Conservation (phyloP, 2,113 vertebrate genomes). For the Dasyurus viverrinus region DNA sequence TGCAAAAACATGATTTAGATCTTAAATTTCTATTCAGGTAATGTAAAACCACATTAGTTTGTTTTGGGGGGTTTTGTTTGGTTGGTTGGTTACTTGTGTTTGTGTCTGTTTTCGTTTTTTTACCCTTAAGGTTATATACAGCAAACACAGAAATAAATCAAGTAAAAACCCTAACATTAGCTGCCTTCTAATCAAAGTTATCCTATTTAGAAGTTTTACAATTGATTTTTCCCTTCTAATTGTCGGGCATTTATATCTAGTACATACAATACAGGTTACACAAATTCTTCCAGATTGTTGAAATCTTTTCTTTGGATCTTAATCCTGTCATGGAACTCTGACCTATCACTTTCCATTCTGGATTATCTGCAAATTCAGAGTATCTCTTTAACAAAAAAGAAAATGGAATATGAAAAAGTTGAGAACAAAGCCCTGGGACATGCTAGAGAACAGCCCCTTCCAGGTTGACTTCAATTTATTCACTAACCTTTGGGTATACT, state of each 20-base stretch:
- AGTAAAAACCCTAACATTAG: background rate
- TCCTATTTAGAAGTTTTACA: background rate
- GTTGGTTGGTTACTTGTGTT: background rate
- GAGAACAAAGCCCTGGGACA: background rate
- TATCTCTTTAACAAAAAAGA: background rate
- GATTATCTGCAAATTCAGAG: background rate
- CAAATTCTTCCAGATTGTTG: background rate
- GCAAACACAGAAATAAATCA: background rate
- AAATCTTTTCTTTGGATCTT: background rate
- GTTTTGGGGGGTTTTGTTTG: too few relatives aligned
- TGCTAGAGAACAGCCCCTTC: background rate
- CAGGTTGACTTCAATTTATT: background rate
- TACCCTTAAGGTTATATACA: background rate
- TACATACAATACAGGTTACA: background rate
- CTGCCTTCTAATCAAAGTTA: background rate
- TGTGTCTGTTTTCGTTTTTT: too few relatives aligned
- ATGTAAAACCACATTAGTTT: background rate
- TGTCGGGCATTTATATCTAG: background rate
- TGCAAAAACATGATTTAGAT: background rate
- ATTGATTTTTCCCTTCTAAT: background rate
- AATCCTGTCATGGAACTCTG: background rate
- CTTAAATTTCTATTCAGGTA: background rate
- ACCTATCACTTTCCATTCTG: background rate
- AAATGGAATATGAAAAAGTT: background rate
- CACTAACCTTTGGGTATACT: background rate